Base-by-base conservation (phyloP, 2,888 invertebrate species). In the Adelognathus sp. region DNA sequence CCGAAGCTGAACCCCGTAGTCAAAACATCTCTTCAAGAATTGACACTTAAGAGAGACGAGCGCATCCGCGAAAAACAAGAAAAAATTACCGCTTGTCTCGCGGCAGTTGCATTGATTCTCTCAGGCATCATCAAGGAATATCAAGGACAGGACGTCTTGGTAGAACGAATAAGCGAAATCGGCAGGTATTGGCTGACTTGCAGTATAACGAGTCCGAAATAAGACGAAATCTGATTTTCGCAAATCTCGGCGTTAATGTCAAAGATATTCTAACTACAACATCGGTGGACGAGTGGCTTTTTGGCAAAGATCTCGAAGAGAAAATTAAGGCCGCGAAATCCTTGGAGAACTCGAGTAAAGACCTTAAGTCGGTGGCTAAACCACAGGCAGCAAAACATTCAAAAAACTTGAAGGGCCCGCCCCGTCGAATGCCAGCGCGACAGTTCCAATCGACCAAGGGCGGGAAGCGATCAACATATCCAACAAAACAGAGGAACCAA, bases 1-100 rank as follows among this genome's bases (percentile, higher is more conserved):
- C 78, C 74, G 9, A 74, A 63, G 33, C 16, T 74, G 11, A 79
- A 79, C 29, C 36, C 52, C 7, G 70, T 71, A 29, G n/a, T 79
- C 14, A 39, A n/a, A 2, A 27, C 44, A 5, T 9, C 58, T 3
- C 5, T 78, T 11, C 64, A 70, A 21, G 60, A 71, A 2, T 0
- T 33, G 5, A 18, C 21, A 1, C 4, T 14, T 2, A 70, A 63
- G 7, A 64, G 66, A 21, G 66, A 75, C 31, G 46, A 64, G 14
- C 7, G 69, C 1, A 75, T 75, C 21, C 9, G 24, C 1, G 9
- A 41, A 3, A 78, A 78, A 14, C 69, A 78, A 18, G 36, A 46
- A 29, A 73, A 64, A 14, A 60, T 78, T 3, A 29, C 63, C 1
- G 70, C 69, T 1, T 73, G 70, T 44, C 27, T 74, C 4, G 46